Conservation (phyloP, 2,888 invertebrate genomes). For the Leucozona laternaria region DNA sequence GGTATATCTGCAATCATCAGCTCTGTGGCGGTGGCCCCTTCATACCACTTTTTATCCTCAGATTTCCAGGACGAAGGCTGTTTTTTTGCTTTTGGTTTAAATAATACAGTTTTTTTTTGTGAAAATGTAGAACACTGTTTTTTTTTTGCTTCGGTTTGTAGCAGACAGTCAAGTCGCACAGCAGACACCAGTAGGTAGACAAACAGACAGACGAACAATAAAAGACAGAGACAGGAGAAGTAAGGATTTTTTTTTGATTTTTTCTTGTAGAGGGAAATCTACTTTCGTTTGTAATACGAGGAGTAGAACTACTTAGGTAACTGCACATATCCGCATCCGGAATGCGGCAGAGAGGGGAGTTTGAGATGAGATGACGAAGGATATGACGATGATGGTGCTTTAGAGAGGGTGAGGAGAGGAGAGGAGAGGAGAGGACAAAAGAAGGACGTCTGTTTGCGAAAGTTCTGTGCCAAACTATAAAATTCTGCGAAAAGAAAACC, state of each 20-base stretch:
- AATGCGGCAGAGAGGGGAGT: conserved; percentile 14
- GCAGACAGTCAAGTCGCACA: conserved; percentile 66
- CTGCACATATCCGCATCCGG: conserved; percentile 66
- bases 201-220: conserved; percentile 65
- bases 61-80: conserved; percentile 35
- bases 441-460: conserved; percentile 73
- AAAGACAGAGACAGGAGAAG: conserved; percentile 56
- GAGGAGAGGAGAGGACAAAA: conserved; percentile 70
- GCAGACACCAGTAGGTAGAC: conserved; percentile 67
- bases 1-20: conserved; percentile 49
- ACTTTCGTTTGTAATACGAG: conserved; percentile 69
- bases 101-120: conserved; percentile 65
- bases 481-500: conserved; percentile 59
- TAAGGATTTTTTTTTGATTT: conserved; percentile 41
- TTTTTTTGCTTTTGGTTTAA: conserved; percentile 63
- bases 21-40: conserved; percentile 15
- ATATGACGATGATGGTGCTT: conserved; percentile 24
- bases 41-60: conserved; percentile 25
- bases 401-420: conserved; percentile 54
- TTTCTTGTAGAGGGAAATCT: conserved; percentile 22
- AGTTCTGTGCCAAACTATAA: conserved; percentile 62
- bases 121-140: conserved; percentile 65
- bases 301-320: conserved; percentile 68
- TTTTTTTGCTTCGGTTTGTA: conserved; percentile 55
- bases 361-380: neutral